Evolutionary conservation across 2,797 vertebrate genomes (phyloP), one percentile per base, ranked within the genome.

Genomic region (Poecilia gillii): DNA sequence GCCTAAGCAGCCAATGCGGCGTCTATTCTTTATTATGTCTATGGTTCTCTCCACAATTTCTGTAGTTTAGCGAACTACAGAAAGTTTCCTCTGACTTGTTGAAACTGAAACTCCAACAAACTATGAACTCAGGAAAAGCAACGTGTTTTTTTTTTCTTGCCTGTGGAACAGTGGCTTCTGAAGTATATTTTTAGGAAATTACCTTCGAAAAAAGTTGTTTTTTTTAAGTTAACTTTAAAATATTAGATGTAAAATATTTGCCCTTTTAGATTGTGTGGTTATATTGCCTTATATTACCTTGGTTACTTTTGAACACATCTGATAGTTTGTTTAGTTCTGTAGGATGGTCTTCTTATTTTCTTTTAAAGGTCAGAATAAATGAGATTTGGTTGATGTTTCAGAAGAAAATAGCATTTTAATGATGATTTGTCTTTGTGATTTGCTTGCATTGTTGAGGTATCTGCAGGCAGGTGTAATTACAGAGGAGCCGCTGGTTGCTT

Each of bases 321-420:
- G 55, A 84, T 62, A 41, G 43, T 36, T 41, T 49, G 8, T 64
- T 53, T 59, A 80, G 12, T 71, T 71, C 2, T 57, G 28, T 23
- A 77, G 43, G 57, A 36, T 49, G 46, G 57, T 46, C 82, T n/a
- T 79, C 71, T 78, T 79, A 9, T 74, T 75, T 80, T 84, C 76
- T 83, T 72, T 73, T 86, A 91, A 93, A 95, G 94, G 92, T 93
- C 91, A 91, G 73, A 71, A 72, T 57, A 85, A 92, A 92, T 87
- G 53, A 55, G 70, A 81, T 87, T 84, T 57, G 51, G 66, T 86
- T 77, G 89, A 75, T n/a, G 84, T 91, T 93, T 90, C 82, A 90
- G 84, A 76, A 79, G 79, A 73, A 76, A 91, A 88, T 74, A 64
- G 72, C 39, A 85, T 79, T 87, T 68, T 53, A 72, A 85, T 80